Conservation (phyloP, 30 jellyfish, hydroid and myxozoan genomes). For the Aurelia aurita region DNA sequence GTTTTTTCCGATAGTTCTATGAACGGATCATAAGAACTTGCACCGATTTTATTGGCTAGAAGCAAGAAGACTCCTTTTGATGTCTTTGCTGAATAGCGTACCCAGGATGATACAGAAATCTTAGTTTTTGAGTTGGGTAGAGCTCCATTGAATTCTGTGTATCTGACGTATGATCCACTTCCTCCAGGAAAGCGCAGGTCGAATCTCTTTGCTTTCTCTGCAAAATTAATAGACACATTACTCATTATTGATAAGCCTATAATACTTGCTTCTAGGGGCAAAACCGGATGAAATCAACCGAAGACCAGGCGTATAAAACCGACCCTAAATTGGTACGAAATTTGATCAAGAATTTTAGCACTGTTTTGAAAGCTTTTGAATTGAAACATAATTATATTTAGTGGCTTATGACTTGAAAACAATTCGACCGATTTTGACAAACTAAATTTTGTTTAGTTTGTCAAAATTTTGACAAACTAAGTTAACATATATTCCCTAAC, state of each 20-base stretch:
- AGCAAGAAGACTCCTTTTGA: slow-evolving; percentile 32
- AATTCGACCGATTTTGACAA: no score
- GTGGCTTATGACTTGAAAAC: no score
- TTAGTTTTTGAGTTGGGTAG: background rate
- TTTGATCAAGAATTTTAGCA: no score
- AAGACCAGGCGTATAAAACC: background rate
- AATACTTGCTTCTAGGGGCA: no score
- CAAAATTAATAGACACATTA: background rate
- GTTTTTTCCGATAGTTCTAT: slow-evolving; percentile 13
- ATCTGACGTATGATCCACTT: slow-evolving; percentile 62
- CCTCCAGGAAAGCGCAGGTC: slow-evolving; percentile 90
- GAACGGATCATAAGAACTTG: background rate
- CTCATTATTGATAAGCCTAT: no score
- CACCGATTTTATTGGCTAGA: slow-evolving; percentile 15
- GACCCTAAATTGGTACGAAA: background rate
- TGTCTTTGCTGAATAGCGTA: slow-evolving; percentile 56
- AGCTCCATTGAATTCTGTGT: slow-evolving; percentile 27
- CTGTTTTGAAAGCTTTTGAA: no score
- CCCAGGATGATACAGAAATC: slow-evolving; percentile 71
- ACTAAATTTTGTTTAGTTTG: no score
- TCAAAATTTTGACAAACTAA: no score
- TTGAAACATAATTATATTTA: no score
- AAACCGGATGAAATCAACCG: background rate
- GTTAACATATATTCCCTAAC: no score
- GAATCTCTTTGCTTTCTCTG: slow-evolving; percentile 80